Conservation (phyloP, 2,797 vertebrate species). For the Cossypha polioptera region DNA sequence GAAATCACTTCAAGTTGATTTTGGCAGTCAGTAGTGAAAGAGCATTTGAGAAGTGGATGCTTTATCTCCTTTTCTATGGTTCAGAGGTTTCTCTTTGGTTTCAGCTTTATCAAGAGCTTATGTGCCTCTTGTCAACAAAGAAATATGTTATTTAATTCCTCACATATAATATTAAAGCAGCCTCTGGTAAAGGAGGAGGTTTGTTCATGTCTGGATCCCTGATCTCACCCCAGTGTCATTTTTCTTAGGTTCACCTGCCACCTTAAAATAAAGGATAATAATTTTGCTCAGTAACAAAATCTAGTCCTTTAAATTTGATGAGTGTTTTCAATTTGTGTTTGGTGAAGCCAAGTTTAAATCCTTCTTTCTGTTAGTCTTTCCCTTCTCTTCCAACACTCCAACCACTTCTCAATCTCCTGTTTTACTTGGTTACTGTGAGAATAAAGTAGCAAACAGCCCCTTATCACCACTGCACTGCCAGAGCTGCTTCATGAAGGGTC, state of each 20-base stretch:
- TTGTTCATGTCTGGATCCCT: not conserved
- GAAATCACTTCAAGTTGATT: not conserved
- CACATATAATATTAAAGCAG: not conserved
- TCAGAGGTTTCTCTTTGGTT: not conserved
- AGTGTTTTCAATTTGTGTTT: not conserved
- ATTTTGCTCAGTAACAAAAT: not conserved
- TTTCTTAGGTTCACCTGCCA: not conserved
- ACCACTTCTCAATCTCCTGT: not conserved
- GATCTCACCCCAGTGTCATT: not conserved
- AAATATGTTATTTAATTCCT: not conserved
- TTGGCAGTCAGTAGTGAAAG: not conserved
- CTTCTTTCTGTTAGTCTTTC: not conserved
- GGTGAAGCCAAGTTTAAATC: not conserved
- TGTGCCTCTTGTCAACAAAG: not conserved
- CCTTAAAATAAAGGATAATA: not conserved
- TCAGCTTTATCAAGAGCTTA: not conserved
- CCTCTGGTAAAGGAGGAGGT: not conserved
- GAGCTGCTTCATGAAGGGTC: not conserved
- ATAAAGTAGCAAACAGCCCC: not conserved
- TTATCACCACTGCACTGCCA: not conserved
- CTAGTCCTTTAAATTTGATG: not conserved
- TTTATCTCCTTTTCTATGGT: not conserved
- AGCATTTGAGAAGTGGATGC: not conserved
- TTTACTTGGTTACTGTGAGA: not conserved
- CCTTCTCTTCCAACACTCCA: not conserved